Evolutionary conservation across 1,140 invertebrate species (phyloP), one percentile per base, ranked within the genome.

Genomic region (Papilio machaon): DNA sequence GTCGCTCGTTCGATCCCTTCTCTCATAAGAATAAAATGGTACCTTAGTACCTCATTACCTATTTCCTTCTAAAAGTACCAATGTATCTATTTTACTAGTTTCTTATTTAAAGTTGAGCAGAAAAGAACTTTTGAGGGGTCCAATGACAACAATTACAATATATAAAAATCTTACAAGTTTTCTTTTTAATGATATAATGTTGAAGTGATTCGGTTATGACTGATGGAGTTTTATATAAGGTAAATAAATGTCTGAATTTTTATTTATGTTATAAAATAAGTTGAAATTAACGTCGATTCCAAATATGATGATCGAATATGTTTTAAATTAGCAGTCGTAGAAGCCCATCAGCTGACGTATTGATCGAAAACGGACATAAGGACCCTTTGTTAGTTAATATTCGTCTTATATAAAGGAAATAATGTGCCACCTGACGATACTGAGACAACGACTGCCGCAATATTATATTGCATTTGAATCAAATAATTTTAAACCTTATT

Each of bases 331-430:
- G 19, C 73, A 74, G 7, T 23, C 8, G 11, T 19, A 15, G 76
- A 60, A 60, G 54, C 76, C 76, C 19, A 67, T 79, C 77, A 64
- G 38, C 77, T 79, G 54, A 58, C 52, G 54, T 77, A 78, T 76
- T 47, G 11, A 17, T 76, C 74, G 9, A 67, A 60, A 79, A n/a
- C 58, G 77, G 43, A 79, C 58, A 79, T 64, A 79, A 47, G 58
- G 38, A 79, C 10, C n/a, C 77, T 17, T 46, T 79, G 54, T 64
- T 64, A 64, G 35, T 79, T 79, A 79, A 19, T 64, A 79, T 79
- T 79, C 77, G 30, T 79, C 38, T 79, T 79, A 67, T 79, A 67
- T 79, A 79, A 79, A 79, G 77, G 77, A 79, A 79, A 79, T 79
- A 79, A 79, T 67, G 77, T 64, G 43, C 35, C 54, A 78, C 52